Evolutionary conservation across 1,140 invertebrate genomes (phyloP).

Genomic region (Hesperophylax magnus): DNA sequence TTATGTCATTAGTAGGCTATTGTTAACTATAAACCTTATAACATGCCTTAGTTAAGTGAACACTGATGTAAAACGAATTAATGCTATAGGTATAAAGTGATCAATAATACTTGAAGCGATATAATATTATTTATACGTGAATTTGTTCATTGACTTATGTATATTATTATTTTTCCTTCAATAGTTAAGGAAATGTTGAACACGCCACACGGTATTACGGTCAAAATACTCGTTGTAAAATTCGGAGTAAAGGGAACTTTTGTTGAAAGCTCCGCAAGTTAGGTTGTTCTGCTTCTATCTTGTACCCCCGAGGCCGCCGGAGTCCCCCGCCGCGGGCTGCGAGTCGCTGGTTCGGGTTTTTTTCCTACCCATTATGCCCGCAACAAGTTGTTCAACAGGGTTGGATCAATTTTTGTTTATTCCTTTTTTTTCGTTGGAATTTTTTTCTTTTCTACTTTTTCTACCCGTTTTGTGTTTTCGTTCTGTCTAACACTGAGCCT

Average conservation of each 20-base stretch:
- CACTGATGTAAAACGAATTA: no score
- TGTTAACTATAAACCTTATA: no score
- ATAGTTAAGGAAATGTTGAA: no score
- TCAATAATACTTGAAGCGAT: no score
- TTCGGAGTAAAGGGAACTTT: background rate
- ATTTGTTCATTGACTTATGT: no score
- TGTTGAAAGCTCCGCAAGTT: conserved; percentile 14
- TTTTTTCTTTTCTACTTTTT: conserved; percentile 9
- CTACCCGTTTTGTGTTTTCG: conserved; percentile 9
- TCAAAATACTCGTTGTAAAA: background rate
- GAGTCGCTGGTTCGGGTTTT: background rate
- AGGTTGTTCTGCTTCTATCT: background rate
- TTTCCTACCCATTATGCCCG: conserved; percentile 36
- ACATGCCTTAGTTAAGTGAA: no score
- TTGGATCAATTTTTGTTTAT: background rate
- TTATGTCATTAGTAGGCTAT: no score
- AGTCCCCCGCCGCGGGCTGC: background rate
- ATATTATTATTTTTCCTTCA: no score
- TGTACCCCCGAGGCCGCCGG: background rate
- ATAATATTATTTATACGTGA: no score
- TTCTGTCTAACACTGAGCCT: background rate
- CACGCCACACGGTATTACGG: background rate
- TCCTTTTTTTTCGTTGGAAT: no score
- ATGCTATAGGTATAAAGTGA: no score
- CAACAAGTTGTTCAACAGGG: conserved; percentile 42